A percentile compares a stretch with the other conserved stretches of the same genome.
phyloP scores from a whole-genome alignment of 1,140 invertebrate species.

The Drosophila tristis region DNA sequence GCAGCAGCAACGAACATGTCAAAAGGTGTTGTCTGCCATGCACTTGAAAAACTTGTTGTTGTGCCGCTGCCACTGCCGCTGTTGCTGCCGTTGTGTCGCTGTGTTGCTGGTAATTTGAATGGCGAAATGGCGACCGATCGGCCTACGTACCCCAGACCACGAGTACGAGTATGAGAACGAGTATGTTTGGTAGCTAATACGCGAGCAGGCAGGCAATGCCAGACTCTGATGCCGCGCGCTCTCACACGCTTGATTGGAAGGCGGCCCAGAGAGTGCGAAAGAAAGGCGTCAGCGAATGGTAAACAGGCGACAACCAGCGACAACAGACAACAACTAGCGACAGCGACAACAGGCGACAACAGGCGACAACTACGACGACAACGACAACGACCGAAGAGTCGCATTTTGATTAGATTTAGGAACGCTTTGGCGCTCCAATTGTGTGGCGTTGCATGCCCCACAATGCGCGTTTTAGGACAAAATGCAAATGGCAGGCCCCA shows the following conservation, averaged over 20 bases:
- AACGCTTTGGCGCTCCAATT: slow-evolving; percentile 76
- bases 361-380: slow-evolving; percentile 15
- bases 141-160: slow-evolving; percentile 37
- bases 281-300: slow-evolving; percentile 59
- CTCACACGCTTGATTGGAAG: slow-evolving; percentile 25
- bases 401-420: slow-evolving; percentile 80
- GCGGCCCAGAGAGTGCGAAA: slow-evolving; percentile 48
- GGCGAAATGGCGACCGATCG: slow-evolving; percentile 63
- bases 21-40: slow-evolving; percentile 75
- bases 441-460: slow-evolving; percentile 48
- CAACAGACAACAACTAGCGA: slow-evolving; percentile 40
- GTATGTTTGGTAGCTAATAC: slow-evolving; percentile 4
- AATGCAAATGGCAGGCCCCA: slow-evolving; percentile 56
- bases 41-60: slow-evolving; percentile 76
- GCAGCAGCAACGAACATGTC: slow-evolving; percentile 68
- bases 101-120: slow-evolving; percentile 73
- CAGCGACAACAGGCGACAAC: slow-evolving; percentile 18
- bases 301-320: slow-evolving; percentile 60
- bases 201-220: slow-evolving; percentile 20
- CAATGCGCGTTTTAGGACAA: slow-evolving; percentile 65
- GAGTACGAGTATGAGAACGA: slow-evolving; percentile 11
- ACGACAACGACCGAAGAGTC: slow-evolving; percentile 43
- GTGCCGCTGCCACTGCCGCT: slow-evolving; percentile 37
- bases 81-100: slow-evolving; percentile 12
- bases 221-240: background rate